Conservation (phyloP, 1,140 invertebrate genomes). For the Aculops lycopersici region DNA sequence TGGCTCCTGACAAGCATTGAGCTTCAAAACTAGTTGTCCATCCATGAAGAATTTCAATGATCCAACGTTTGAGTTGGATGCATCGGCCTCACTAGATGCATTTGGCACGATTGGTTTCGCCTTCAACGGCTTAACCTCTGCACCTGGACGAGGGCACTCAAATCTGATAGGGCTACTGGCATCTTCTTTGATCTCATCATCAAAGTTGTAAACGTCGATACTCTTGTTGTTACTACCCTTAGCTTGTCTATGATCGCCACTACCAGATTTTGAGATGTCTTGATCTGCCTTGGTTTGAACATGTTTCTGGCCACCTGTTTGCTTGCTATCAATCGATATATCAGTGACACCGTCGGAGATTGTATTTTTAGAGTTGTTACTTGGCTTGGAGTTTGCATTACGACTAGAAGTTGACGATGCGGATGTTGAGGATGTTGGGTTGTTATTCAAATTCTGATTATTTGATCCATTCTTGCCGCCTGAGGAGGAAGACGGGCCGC, state of each 20-base stretch:
- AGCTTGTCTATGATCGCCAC: not conserved
- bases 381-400: not conserved
- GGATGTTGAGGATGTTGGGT: not conserved
- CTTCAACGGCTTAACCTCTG: conserved; percentile 8
- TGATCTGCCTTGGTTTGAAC: not conserved
- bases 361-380: not conserved
- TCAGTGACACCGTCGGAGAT: not conserved
- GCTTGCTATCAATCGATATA: not conserved
- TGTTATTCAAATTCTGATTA: not conserved
- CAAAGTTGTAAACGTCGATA: too few relatives aligned
- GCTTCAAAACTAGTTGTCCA: conserved; percentile 12
- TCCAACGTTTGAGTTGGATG: conserved; percentile 3
- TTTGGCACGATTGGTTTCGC: conserved; percentile 5
- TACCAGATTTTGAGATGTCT: not conserved
- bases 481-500: not conserved
- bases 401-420: not conserved
- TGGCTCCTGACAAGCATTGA: conserved; percentile 12
- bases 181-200: too few relatives aligned
- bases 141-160: not conserved
- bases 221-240: not conserved
- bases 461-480: not conserved
- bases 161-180: not conserved
- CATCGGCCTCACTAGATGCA: not conserved
- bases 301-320: not conserved
- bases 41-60: conserved; percentile 10